phyloP scores from a whole-genome alignment of 2,113 vertebrate genomes.

The Micronycteris hirsuta region DNA sequence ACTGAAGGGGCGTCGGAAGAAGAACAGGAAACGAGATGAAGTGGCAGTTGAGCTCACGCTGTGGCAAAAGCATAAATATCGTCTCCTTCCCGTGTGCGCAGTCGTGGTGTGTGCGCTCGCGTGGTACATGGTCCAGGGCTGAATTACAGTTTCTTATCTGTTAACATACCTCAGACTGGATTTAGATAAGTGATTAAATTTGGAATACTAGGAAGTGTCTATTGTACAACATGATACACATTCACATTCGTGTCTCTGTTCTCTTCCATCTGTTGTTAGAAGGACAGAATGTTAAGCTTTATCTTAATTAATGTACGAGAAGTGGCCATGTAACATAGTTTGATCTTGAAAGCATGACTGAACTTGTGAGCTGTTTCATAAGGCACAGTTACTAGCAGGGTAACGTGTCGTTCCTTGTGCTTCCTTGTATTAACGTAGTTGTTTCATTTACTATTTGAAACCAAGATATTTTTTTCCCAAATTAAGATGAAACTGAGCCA shows the following conservation, averaged over 20 bases:
- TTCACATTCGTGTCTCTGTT: constrained; percentile 44
- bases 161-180: constrained; percentile 66
- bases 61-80: constrained; percentile 86
- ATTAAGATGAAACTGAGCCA: constrained; percentile 55
- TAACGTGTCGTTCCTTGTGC: not conserved
- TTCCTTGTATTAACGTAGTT: constrained; percentile 16
- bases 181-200: constrained; percentile 54
- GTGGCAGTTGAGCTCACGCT: constrained; percentile 79
- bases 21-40: constrained; percentile 87
- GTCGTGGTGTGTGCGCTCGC: constrained; percentile 78
- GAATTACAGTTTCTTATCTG: constrained; percentile 61
- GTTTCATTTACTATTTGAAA: constrained; percentile 11
- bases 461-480: not conserved
- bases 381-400: not conserved
- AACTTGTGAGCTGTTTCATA: not conserved
- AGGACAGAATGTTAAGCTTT: constrained; percentile 51
- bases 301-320: constrained; percentile 28
- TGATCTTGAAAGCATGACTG: constrained; percentile 43
- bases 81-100: constrained; percentile 83
- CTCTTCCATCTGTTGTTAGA: constrained; percentile 35
- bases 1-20: constrained; percentile 91
- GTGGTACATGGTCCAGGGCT: constrained; percentile 83
- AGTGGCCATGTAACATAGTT: constrained; percentile 36
- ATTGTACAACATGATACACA: constrained; percentile 16
- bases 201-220: constrained; percentile 52